Percentiles rank a stretch among this genome's conserved stretches.
These are phyloP conservation scores for Bungarus multicinctus DNA, from an alignment of 2,113 vertebrate species.

Conservation along the genomic window DNA sequence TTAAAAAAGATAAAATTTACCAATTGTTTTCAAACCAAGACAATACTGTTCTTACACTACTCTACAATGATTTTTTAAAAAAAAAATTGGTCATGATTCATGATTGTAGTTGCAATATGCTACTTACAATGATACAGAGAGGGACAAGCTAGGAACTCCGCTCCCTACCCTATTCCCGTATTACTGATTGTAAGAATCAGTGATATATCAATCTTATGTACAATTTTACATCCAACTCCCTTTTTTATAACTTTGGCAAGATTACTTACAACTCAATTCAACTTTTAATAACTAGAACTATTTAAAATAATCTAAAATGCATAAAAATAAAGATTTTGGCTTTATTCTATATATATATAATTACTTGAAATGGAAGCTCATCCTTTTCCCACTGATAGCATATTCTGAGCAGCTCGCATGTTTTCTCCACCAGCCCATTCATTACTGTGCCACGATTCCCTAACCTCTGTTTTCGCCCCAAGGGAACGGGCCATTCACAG, in stretches of 20 bases:
- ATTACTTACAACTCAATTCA: constrained; percentile 96
- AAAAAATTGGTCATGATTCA: constrained; percentile 60
- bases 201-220: constrained; percentile 84
- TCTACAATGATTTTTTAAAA: constrained; percentile 55
- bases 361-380: constrained; percentile 81
- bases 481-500: constrained; percentile 35
- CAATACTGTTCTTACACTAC: constrained; percentile 74
- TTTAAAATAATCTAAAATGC: constrained; percentile 99
- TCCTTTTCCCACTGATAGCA: constrained; percentile 69
- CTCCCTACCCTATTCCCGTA: constrained; percentile 46
- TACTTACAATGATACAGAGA: constrained; percentile 70
- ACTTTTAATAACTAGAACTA: constrained; percentile 92
- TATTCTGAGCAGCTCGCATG: constrained; percentile 56
- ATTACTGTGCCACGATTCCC: constrained; percentile 25
- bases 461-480: constrained; percentile 9
- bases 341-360: constrained; percentile 82
- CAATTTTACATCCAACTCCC: constrained; percentile 84
- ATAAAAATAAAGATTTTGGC: constrained; percentile 99
- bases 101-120: constrained; percentile 75
- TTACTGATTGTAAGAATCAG: constrained; percentile 74
- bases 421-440: constrained; percentile 17
- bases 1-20: constrained; percentile 58
- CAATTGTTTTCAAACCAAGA: constrained; percentile 67
- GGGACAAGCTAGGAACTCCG: constrained; percentile 63
- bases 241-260: constrained; percentile 93